Evolutionary conservation across 2,888 invertebrate genomes (phyloP).

Genomic region (Apodemia duryi): DNA sequence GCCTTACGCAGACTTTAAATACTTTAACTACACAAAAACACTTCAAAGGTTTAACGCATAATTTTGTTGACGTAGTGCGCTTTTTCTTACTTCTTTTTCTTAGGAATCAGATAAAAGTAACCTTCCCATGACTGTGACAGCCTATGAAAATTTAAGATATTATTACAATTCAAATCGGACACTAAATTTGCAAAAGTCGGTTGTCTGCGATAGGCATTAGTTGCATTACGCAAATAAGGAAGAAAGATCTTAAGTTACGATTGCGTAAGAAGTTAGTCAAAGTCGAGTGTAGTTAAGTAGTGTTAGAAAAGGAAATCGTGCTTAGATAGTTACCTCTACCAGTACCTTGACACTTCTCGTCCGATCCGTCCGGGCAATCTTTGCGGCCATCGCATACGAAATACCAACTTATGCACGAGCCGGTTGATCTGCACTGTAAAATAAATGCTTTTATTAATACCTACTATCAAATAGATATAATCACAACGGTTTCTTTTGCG

Average conservation of each 20-base stretch:
- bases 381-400: slow-evolving; percentile 93
- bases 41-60: too few relatives aligned
- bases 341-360: slow-evolving; percentile 87
- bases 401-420: slow-evolving; percentile 94
- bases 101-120: too few relatives aligned
- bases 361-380: slow-evolving; percentile 92
- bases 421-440: slow-evolving; percentile 89
- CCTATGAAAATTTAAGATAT: too few relatives aligned
- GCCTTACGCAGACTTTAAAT: too few relatives aligned
- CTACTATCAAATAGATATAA: too few relatives aligned
- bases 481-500: too few relatives aligned
- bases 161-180: too few relatives aligned
- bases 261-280: not conserved
- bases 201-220: not conserved
- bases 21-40: too few relatives aligned
- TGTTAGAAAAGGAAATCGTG: slow-evolving; percentile 42
- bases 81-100: too few relatives aligned
- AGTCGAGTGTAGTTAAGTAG: slow-evolving; percentile 16
- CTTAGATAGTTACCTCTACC: slow-evolving; percentile 64
- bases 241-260: slow-evolving; percentile 16
- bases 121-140: too few relatives aligned
- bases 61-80: too few relatives aligned
- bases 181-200: not conserved
- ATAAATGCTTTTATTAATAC: not conserved
- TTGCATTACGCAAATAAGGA: slow-evolving; percentile 16